A percentile compares a stretch with the other conserved stretches of the same genome.
Evolutionary conservation across 1,140 invertebrate genomes (phyloP).

Genomic region (Cryptotermes secundus): DNA sequence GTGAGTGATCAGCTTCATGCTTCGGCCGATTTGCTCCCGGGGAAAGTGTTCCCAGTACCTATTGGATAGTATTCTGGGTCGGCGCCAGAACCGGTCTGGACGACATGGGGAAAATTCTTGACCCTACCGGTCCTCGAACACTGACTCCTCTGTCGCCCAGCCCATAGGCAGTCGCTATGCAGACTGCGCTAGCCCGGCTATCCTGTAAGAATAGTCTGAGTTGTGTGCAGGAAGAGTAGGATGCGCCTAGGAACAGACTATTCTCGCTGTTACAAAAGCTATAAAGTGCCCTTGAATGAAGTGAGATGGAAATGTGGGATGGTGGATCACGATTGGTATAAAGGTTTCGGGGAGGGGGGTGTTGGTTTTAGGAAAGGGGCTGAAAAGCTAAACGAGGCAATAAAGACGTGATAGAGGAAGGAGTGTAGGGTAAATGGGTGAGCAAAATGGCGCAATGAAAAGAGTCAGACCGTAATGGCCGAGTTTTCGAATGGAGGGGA

Average conservation of each 20-base stretch:
- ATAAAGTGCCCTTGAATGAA: background rate
- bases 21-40: too few species aligned
- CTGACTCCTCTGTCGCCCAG: too few species aligned
- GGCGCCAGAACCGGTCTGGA: too few species aligned
- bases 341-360: background rate
- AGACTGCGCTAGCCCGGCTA: too few species aligned
- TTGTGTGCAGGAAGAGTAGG: background rate
- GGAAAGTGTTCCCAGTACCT: too few species aligned
- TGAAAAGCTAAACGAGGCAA: constrained; percentile 7
- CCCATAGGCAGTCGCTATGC: too few species aligned
- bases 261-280: background rate
- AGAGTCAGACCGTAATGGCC: background rate
- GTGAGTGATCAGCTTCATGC: too few species aligned
- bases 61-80: too few species aligned
- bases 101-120: too few species aligned
- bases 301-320: background rate
- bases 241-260: background rate
- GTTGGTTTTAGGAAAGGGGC: background rate
- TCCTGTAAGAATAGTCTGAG: background rate
- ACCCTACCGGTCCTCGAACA: too few species aligned
- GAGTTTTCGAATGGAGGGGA: background rate
- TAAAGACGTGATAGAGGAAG: background rate
- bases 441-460: background rate
- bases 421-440: background rate
- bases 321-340: background rate